Evolutionary conservation across 2,113 vertebrate species (phyloP).

Genomic region (Poeciliopsis prolifica): DNA sequence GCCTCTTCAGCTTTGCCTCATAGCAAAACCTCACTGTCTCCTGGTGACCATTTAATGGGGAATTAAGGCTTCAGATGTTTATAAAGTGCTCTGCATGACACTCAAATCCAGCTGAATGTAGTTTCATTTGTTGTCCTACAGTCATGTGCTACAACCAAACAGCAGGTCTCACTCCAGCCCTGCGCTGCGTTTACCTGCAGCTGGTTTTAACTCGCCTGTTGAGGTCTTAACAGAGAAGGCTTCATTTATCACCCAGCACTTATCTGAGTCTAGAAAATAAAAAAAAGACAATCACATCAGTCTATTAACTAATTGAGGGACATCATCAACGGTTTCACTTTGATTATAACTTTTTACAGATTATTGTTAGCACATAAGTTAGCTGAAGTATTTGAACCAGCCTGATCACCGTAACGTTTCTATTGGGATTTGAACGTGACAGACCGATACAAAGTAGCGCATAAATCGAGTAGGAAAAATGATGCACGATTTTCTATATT

Average conservation of each 20-base stretch:
- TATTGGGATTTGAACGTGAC: background rate
- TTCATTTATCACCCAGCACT: constrained; percentile 43
- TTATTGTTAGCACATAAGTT: constrained; percentile 56
- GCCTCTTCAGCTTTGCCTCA: background rate
- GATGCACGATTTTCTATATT: background rate
- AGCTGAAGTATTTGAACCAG: constrained; percentile 34
- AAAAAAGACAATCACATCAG: constrained; percentile 40
- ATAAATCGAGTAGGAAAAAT: background rate
- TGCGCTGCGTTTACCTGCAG: constrained; percentile 1
- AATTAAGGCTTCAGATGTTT: constrained; percentile 77
- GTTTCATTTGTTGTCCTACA: constrained; percentile 30
- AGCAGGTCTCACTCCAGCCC: constrained; percentile 49
- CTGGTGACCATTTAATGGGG: constrained; percentile 41
- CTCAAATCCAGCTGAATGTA: constrained; percentile 38
- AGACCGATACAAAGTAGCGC: background rate
- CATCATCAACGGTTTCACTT: constrained; percentile 45
- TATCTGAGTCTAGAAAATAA: constrained; percentile 37
- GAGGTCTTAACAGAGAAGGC: constrained; percentile 39
- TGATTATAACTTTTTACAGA: constrained; percentile 42
- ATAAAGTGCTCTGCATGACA: constrained; percentile 76
- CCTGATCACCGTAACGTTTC: background rate
- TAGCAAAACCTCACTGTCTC: constrained; percentile 27
- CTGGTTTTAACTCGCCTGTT: constrained; percentile 29
- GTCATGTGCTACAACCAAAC: constrained; percentile 53
- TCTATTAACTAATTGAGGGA: constrained; percentile 46